phyloP scores from a whole-genome alignment of 2,113 vertebrate species.

The Gopherus flavomarginatus region DNA sequence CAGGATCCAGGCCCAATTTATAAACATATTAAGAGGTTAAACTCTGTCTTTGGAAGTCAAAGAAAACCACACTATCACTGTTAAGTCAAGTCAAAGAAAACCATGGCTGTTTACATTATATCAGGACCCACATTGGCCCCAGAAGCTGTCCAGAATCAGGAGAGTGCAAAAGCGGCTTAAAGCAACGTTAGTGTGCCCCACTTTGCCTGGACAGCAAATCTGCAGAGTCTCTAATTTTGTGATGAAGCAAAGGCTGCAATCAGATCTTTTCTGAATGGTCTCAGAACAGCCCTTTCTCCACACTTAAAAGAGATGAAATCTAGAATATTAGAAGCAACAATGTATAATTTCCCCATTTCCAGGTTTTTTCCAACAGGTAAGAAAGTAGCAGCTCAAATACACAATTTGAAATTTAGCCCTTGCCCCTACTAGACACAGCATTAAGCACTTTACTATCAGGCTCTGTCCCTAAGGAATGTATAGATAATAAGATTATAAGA shows the following conservation, averaged over 20 bases:
- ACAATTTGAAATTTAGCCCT: neutral
- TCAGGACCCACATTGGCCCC: neutral
- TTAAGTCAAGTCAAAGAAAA: neutral
- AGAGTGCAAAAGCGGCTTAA: neutral
- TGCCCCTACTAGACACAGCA: neutral
- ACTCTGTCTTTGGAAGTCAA: neutral
- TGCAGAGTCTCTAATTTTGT: neutral
- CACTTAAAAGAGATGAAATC: neutral
- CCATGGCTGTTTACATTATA: neutral
- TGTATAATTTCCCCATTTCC: neutral
- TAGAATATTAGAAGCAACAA: neutral
- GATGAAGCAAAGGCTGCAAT: neutral
- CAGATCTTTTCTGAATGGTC: neutral
- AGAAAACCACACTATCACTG: neutral
- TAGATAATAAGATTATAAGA: neutral
- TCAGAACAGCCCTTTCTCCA: neutral
- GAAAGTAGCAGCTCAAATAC: neutral
- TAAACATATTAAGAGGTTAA: neutral
- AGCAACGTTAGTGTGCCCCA: neutral
- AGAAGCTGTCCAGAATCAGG: neutral
- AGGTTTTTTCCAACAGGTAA: neutral
- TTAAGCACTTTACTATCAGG: neutral
- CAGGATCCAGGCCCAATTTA: neutral
- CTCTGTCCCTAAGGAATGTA: neutral
- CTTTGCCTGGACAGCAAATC: neutral